Conservation (phyloP, 2,797 vertebrate species). For the Mus caroli region DNA sequence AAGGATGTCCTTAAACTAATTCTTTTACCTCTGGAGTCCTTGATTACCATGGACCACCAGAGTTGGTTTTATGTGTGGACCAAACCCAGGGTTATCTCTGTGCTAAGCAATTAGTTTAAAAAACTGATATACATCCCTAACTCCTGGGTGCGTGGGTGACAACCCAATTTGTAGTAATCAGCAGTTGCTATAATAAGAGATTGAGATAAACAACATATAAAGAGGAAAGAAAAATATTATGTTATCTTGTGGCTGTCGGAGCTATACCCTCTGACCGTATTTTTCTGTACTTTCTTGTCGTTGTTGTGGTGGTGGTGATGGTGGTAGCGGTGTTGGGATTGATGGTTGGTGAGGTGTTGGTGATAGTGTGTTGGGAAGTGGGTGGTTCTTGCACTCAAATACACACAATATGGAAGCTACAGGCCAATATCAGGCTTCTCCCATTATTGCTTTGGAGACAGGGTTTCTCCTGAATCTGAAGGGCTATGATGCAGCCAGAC, state of each 20-base stretch:
- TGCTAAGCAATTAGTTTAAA: not conserved
- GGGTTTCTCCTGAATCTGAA: not conserved
- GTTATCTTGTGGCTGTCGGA: not conserved
- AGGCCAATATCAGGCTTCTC: not conserved
- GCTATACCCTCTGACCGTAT: not conserved
- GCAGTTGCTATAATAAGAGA: not conserved
- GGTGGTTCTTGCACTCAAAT: not conserved
- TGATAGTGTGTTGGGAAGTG: not conserved
- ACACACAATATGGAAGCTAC: not conserved
- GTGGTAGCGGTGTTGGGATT: not conserved
- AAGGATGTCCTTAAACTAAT: not conserved
- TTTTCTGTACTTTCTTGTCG: not conserved
- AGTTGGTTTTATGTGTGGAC: not conserved
- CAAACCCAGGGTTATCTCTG: not conserved
- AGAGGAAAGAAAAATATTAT: not conserved
- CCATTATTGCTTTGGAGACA: not conserved
- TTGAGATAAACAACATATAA: not conserved
- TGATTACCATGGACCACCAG: not conserved
- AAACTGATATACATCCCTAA: not conserved
- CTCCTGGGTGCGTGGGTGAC: not conserved
- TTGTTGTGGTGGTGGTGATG: not conserved
- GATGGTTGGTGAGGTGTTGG: not conserved
- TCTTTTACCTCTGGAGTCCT: not conserved
- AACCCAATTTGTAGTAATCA: not conserved
- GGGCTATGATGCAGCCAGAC: not conserved